These are phyloP conservation scores for Brienomyrus longianalis DNA, from an alignment of 2,113 vertebrate genomes.

Conservation along the genomic window DNA sequence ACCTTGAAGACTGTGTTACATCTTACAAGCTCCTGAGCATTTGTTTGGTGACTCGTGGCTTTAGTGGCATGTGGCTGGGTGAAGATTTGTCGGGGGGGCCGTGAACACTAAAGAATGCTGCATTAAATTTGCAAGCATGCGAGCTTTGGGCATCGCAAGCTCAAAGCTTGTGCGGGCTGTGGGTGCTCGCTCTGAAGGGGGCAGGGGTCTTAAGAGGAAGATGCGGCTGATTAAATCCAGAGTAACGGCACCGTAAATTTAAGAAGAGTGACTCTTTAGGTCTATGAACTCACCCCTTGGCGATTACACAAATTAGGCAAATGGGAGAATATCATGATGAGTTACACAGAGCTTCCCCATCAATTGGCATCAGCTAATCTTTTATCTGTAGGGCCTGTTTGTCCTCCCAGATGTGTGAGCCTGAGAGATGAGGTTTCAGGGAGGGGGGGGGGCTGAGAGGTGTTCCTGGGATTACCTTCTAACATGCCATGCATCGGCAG, in stretches of 20 bases:
- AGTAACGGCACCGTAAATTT: background rate
- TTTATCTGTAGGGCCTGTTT: background rate
- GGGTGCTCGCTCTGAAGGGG: background rate
- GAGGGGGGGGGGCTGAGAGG: background rate
- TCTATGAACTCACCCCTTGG: background rate
- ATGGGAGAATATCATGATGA: background rate
- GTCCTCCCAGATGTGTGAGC: background rate
- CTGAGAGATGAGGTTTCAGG: background rate
- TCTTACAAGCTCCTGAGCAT: background rate
- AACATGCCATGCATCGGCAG: conserved; percentile 39
- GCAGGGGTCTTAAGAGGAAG: background rate
- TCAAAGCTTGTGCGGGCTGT: too few species aligned
- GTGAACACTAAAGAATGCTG: background rate
- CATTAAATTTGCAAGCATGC: background rate
- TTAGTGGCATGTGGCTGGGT: background rate
- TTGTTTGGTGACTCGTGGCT: background rate
- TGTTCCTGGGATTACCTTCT: conserved; percentile 20
- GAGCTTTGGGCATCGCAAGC: background rate
- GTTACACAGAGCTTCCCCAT: background rate
- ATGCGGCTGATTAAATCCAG: background rate
- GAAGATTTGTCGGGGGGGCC: background rate
- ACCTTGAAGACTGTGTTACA: background rate
- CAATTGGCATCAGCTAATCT: background rate
- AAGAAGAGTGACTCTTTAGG: background rate
- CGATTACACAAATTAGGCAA: background rate